Base-by-base conservation (phyloP, 2,888 invertebrate genomes). In the Drosophila infuscata region DNA sequence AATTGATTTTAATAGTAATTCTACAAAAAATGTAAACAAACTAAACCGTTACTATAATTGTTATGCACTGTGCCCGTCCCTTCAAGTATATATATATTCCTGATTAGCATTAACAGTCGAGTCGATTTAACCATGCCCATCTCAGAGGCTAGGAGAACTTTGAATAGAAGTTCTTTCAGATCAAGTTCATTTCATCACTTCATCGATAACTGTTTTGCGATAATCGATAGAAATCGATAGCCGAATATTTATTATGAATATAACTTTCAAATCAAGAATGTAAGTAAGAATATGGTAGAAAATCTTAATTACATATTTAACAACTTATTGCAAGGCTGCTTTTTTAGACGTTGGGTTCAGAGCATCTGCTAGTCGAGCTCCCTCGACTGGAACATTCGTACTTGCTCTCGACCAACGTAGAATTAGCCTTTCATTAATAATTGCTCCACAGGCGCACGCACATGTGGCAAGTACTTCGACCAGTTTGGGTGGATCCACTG, bases 401-500 rank as follows among this genome's bases (percentile, higher is more conserved):
- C 3, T 20, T 46, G 20, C 46, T 20, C 3, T 20, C 20, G 20
- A 20, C 46, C 29, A 74, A 46, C 53, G 52, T 68, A 38, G 41
- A 57, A 61, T 63, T 61, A 64, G 60, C 53, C 58, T 53, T 69
- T 69, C 79, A 79, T 77, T 77, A 74, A 66, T 69, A 66, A 79
- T 68, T 77, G 65, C 69, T 64, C 30, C 36, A 60, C 48, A 65
- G 30, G 29, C 57, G 35, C 35, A 66, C 38, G 52, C 32, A 59
- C 51, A 51, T 29, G 30, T 11, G 25, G 49, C 25, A 20, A 33
- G 64, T 12, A 29, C 33, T 20, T 20, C 20, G 33, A n/a, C 7
- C 11, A n/a, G 63, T n/a, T 64, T 8, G 48, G 48, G 53, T 15
- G 17, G 20, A 12, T 20, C 46, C 46, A 12, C 12, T 46, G 20